These are phyloP conservation scores for Rostratula benghalensis DNA, from an alignment of 2,113 vertebrate species.

Conservation along the genomic window DNA sequence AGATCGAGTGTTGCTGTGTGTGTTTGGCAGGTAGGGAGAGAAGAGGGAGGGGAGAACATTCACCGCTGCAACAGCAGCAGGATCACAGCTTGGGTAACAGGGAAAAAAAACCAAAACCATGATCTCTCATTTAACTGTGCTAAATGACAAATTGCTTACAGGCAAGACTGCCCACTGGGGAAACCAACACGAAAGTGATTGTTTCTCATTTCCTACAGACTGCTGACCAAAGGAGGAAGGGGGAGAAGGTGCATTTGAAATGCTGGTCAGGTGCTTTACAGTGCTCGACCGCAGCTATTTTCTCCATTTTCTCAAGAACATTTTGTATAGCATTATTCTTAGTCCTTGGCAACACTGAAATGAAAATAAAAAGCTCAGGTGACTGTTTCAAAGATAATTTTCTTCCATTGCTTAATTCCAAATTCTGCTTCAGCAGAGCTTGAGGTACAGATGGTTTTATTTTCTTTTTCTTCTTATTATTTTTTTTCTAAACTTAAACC, in stretches of 20 bases:
- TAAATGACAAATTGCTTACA: slow-evolving; percentile 62
- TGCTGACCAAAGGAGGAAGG: slow-evolving; percentile 27
- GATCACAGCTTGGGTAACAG: slow-evolving; percentile 22
- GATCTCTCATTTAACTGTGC: slow-evolving; percentile 56
- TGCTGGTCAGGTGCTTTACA: slow-evolving; percentile 6
- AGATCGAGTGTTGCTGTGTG: neutral
- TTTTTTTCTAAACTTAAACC: neutral
- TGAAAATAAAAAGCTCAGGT: slow-evolving; percentile 43
- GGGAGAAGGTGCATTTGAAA: slow-evolving; percentile 27
- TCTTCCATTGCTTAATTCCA: slow-evolving; percentile 7
- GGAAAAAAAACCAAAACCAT: neutral
- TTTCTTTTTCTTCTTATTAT: neutral
- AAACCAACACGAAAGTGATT: slow-evolving; percentile 34
- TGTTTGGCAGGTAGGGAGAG: neutral
- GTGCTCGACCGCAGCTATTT: neutral
- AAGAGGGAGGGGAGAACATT: neutral
- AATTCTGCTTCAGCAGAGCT: neutral
- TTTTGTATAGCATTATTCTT: slow-evolving; percentile 23
- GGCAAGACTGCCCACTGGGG: slow-evolving; percentile 47
- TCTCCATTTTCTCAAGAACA: neutral
- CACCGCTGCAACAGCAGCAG: neutral
- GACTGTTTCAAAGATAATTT: slow-evolving; percentile 22
- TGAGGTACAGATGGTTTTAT: slow-evolving; percentile 14
- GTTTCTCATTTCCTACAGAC: slow-evolving; percentile 54
- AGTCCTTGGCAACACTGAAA: slow-evolving; percentile 2